These are phyloP conservation scores for Anabas testudineus DNA, from an alignment of 2,797 vertebrate genomes.

Conservation along the genomic window DNA sequence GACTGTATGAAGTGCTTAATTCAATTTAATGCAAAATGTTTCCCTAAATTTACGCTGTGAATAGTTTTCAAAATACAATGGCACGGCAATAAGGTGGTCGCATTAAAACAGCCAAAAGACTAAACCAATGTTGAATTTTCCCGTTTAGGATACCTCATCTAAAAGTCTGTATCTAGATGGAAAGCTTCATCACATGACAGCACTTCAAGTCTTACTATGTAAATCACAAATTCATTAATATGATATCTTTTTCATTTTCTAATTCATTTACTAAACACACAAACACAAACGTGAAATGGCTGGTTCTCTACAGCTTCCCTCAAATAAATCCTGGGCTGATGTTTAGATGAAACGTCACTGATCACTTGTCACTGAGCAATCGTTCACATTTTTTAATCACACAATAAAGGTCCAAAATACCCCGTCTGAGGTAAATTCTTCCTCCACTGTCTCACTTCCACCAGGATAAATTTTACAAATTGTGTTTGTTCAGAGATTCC, in stretches of 20 bases:
- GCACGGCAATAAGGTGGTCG: not conserved
- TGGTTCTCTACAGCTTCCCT: not conserved
- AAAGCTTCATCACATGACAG: not conserved
- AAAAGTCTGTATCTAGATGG: too few species aligned
- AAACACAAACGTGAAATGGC: not conserved
- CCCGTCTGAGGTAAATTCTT: constrained; percentile 49
- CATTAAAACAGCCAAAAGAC: not conserved
- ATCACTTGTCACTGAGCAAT: constrained; percentile 16
- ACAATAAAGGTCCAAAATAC: constrained; percentile 49
- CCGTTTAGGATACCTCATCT: not conserved
- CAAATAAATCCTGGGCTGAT: not conserved
- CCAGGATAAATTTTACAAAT: constrained; percentile 43
- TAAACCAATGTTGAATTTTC: not conserved
- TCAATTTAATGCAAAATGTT: not conserved
- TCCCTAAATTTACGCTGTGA: not conserved
- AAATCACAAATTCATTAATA: not conserved
- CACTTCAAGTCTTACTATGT: not conserved
- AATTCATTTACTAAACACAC: not conserved
- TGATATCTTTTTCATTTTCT: not conserved
- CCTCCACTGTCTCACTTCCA: constrained; percentile 35
- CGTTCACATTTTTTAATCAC: constrained; percentile 57
- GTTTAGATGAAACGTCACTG: constrained; percentile 35
- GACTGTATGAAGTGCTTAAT: not conserved
- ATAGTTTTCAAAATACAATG: constrained; percentile 7
- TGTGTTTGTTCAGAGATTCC: constrained; percentile 52